These are phyloP conservation scores for Augochlorella aurata DNA, from an alignment of 2,888 invertebrate genomes.

Conservation along the genomic window DNA sequence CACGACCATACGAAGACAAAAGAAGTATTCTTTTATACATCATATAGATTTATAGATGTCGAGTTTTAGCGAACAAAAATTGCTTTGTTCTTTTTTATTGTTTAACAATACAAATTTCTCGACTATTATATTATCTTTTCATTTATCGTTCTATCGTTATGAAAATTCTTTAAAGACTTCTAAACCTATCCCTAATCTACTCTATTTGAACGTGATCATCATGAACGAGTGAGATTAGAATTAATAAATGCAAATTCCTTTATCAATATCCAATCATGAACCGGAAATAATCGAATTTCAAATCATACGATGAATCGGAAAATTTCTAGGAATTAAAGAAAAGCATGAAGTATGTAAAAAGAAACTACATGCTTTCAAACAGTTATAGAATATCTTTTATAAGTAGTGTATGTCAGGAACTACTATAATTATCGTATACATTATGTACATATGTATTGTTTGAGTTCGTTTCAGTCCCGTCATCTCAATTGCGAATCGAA, in stretches of 20 bases:
- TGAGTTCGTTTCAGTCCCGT: background rate
- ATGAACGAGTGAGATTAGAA: too few relatives aligned
- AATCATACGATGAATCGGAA: background rate
- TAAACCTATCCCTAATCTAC: too few relatives aligned
- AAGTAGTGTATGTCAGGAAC: too few relatives aligned
- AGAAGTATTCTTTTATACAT: background rate
- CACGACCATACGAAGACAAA: background rate
- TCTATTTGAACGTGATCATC: too few relatives aligned
- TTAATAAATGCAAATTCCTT: too few relatives aligned
- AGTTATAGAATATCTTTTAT: background rate
- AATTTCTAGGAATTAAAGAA: background rate
- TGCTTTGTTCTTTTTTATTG: too few relatives aligned
- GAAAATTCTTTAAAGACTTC: too few relatives aligned
- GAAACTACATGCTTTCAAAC: background rate
- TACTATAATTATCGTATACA: background rate
- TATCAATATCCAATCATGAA: too few relatives aligned
- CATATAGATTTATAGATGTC: background rate
- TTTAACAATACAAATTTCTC: too few relatives aligned
- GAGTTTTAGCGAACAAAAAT: background rate
- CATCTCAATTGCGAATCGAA: slow-evolving; percentile 13
- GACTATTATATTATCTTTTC: too few relatives aligned
- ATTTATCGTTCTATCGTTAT: too few relatives aligned
- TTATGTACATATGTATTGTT: background rate
- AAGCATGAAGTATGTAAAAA: background rate
- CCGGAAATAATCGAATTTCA: too few relatives aligned